A percentile compares a stretch with the other conserved stretches of the same genome.
Evolutionary conservation across 2,113 vertebrate species (phyloP).

Genomic region (Pitta sordida): DNA sequence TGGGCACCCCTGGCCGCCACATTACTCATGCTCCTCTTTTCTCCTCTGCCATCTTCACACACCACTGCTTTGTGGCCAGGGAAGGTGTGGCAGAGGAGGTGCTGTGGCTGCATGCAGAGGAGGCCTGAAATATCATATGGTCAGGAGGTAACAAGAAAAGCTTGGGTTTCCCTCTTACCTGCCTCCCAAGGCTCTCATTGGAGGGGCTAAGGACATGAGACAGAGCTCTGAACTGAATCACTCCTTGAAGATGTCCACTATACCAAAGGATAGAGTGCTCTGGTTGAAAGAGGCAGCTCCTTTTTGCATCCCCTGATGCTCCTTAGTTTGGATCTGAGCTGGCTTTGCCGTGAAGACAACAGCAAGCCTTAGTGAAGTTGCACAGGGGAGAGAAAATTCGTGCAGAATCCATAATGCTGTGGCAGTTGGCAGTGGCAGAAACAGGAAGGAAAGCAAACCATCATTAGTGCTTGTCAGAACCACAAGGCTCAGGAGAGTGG

Average conservation of each 20-base stretch:
- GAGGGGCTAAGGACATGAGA: neutral
- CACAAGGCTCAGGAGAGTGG: neutral
- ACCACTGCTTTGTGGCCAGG: fast-evolving
- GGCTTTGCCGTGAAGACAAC: neutral
- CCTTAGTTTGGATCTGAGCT: neutral
- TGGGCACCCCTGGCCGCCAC: neutral
- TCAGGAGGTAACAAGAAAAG: neutral
- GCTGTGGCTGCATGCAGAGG: neutral
- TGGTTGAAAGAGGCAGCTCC: neutral
- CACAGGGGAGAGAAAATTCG: neutral
- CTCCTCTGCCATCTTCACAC: neutral
- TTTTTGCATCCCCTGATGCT: neutral
- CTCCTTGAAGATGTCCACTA: neutral
- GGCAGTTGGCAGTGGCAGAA: neutral
- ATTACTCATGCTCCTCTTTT: neutral
- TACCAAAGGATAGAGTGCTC: neutral
- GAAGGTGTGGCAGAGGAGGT: neutral
- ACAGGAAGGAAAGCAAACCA: neutral
- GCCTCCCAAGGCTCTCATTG: fast-evolving
- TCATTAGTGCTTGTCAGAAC: neutral
- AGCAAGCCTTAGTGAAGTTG: neutral
- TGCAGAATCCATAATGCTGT: neutral
- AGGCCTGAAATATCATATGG: neutral
- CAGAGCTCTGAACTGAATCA: neutral
- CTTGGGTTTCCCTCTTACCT: neutral